Conservation (phyloP, 2,888 invertebrate species). For the Epistrophe grossulariae region DNA sequence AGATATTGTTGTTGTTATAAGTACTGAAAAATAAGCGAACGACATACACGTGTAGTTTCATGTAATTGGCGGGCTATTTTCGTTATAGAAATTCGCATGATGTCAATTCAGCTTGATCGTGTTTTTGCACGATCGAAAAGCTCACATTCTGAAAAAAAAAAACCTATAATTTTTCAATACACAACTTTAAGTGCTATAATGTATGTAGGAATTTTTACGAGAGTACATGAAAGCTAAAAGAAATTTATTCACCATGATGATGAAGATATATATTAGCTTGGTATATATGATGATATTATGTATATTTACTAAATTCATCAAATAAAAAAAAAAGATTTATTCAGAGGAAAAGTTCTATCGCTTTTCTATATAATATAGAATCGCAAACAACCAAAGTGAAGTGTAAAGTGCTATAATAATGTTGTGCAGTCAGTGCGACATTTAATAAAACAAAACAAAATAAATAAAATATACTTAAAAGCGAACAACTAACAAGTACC, state of each 20-base stretch:
- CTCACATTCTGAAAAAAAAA: constrained; percentile 11
- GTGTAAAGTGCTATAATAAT: constrained; percentile 22
- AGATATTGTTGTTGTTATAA: constrained; percentile 5
- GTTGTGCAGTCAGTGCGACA: constrained; percentile 34
- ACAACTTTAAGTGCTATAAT: neutral
- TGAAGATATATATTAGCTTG: neutral
- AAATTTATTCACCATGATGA: constrained; percentile 20
- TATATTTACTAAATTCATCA: constrained; percentile 6
- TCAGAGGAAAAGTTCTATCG: constrained; percentile 35
- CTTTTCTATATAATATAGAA: neutral
- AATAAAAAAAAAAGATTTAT: constrained; percentile 13
- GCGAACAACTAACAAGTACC: constrained; percentile 13
- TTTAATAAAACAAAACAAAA: constrained; percentile 20
- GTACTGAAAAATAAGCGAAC: neutral
- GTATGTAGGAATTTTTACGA: neutral
- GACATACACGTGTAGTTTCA: constrained; percentile 33
- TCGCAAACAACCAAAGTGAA: constrained; percentile 6
- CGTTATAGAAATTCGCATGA: constrained; percentile 25
- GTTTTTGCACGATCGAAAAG: constrained; percentile 30
- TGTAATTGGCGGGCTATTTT: constrained; percentile 31
- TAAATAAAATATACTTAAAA: constrained; percentile 1
- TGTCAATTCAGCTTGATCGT: constrained; percentile 41
- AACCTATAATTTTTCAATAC: neutral
- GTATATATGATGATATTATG: neutral
- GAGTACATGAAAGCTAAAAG: constrained; percentile 13